Evolutionary conservation across 2,113 vertebrate genomes (phyloP), one percentile per base, ranked within the genome.

Genomic region (Scortum barcoo): DNA sequence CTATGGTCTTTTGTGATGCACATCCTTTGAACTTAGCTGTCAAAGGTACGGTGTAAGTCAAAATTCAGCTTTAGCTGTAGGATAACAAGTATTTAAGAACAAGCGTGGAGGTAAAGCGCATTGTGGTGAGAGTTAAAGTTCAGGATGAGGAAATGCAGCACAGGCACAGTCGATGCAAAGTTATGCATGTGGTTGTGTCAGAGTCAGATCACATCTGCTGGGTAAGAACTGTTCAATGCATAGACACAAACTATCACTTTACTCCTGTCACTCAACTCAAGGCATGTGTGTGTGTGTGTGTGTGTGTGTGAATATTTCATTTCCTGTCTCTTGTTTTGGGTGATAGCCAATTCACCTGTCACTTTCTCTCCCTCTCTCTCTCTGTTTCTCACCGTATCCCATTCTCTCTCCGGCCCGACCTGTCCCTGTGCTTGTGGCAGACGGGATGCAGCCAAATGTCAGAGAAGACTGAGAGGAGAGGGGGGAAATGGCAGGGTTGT

Each of bases 321-420:
- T 88, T 90, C 66, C 80, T 81, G 61, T 76, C 33, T 67, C n/a
- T 82, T 62, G 61, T 80, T 86, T 67, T 61, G 61, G 28, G 14
- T 58, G 61, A 70, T 76, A 71, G 40, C 20, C 76, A 79, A 77
- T 78, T 87, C 22, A 82, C 82, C 84, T 82, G 56, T 82, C 73
- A 51, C 48, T 61, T 67, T 74, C 44, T 58, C 46, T 30, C 16
- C 51, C 10, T 40, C 62, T 42, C n/a, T 83, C 28, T 58, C 56
- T 56, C 20, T 80, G 11, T 20, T 28, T 36, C 33, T 36, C 36
- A 57, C 19, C 46, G 19, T 54, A 28, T 80, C 46, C 72, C 44
- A 77, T 85, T 72, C 54, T 80, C 53, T 57, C 68, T 50, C 54
- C 48, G 48, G 53, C 36, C 79, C 26, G 63, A 80, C 58, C 44